phyloP scores from a whole-genome alignment of 1,140 invertebrate genomes.

The Heliconius melpomene region DNA sequence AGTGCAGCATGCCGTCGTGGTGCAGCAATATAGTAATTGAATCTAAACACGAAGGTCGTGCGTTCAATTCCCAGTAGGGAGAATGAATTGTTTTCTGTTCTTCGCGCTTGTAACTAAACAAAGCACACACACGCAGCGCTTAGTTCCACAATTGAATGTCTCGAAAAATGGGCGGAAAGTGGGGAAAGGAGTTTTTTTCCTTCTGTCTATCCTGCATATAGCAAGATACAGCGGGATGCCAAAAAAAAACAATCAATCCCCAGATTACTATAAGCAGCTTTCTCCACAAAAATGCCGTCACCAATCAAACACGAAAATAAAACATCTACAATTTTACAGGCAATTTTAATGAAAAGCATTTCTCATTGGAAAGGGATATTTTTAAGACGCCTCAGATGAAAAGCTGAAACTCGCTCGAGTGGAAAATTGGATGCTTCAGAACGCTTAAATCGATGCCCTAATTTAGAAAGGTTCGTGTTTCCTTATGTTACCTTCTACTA shows the following conservation, averaged over 20 bases:
- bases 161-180: not conserved
- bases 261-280: too few relatives aligned
- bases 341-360: constrained; percentile 10
- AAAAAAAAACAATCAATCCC: not conserved
- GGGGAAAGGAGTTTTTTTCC: not conserved
- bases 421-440: constrained; percentile 52
- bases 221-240: not conserved
- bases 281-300: too few relatives aligned
- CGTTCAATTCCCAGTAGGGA: too few relatives aligned
- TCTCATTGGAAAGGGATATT: constrained; percentile 16
- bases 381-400: constrained; percentile 13
- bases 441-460: constrained; percentile 54
- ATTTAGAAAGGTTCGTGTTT: constrained; percentile 38
- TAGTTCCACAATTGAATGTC: accelerated
- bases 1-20: too few relatives aligned
- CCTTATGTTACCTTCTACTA: constrained; percentile 17
- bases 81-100: too few relatives aligned
- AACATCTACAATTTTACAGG: not conserved
- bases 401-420: constrained; percentile 39
- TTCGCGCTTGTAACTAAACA: too few relatives aligned
- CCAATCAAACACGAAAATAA: too few relatives aligned
- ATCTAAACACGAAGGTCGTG: too few relatives aligned
- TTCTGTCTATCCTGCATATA: not conserved
- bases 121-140: too few relatives aligned
- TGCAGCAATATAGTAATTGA: too few relatives aligned